Evolutionary conservation across 2,888 invertebrate species (phyloP), one percentile per base, ranked within the genome.

Genomic region (Acleris emargana): DNA sequence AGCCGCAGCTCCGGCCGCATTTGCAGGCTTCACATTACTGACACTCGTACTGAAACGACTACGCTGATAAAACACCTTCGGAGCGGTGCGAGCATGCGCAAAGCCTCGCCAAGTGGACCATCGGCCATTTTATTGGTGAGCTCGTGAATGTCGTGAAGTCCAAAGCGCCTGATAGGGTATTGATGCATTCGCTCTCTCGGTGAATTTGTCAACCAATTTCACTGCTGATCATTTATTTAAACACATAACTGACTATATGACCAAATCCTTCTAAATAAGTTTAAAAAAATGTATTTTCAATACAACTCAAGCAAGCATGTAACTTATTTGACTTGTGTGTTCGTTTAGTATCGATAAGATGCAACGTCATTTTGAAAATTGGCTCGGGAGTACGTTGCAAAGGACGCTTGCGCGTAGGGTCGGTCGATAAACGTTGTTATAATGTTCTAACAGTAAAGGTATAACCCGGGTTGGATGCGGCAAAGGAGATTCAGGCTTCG

Each of bases 381-480:
- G 52, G 68, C 62, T 60, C 62, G 25, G 53, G 62, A 52, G 57
- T 60, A 55, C 49, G 32, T 59, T 53, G 49, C 49, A 28, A 67
- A 78, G 73, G 79, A 89, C 91, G 91, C 91, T 83, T 91, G 91
- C 91, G 91, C 90, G 89, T 71, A 72, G 70, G 64, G 67, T 68
- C 79, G 85, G 89, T 90, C 91, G 83, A 91, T 91, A 87, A 58
- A 66, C 73, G 72, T 47, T 66, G 57, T 66, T 57, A 64, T 64
- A 45, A 67, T 63, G 62, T 58, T 63, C 67, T 54, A 62, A 62
- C 49, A 49, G 58, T 25, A 20, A 67, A 62, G 60, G 55, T 67
- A 42, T 32, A 32, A 18, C 55, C 68, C 66, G 62, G 67, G 49
- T 57, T 57, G 25, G 52, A 43, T 28, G 6, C 22, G 57, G 25